These are phyloP conservation scores for Acleris cristana DNA, from an alignment of 2,888 invertebrate species.

Conservation along the genomic window DNA sequence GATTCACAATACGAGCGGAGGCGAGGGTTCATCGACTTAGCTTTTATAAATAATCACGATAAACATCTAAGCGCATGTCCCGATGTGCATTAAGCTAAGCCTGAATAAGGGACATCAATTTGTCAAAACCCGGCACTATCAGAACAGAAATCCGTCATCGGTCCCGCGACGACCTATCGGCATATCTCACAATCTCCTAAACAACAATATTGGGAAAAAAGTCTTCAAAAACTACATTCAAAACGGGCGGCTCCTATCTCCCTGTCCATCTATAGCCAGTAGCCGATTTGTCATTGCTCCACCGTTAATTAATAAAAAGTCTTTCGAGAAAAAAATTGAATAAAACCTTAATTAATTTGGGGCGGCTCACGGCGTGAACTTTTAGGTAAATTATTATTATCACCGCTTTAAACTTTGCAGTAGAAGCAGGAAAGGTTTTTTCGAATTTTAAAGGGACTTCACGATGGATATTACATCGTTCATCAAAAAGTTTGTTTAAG, in stretches of 20 bases:
- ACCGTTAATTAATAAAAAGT: conserved; percentile 79
- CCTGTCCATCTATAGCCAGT: conserved; percentile 75
- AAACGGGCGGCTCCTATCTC: conserved; percentile 59
- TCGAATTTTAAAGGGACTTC: conserved; percentile 48
- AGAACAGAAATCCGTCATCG: conserved; percentile 76
- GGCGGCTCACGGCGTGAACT: conserved; percentile 58
- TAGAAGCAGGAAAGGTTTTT: conserved; percentile 50
- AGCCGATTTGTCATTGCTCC: conserved; percentile 82
- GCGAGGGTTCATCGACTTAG: conserved; percentile 30
- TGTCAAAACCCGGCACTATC: conserved; percentile 80
- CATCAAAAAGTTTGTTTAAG: conserved; percentile 31
- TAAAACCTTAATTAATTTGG: conserved; percentile 78
- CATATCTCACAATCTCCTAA: conserved; percentile 71
- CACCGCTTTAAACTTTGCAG: conserved; percentile 60
- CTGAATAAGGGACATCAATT: conserved; percentile 74
- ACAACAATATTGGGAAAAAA: conserved; percentile 53
- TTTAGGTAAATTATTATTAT: conserved; percentile 72
- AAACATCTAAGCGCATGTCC: conserved; percentile 61
- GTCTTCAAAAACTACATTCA: conserved; percentile 41
- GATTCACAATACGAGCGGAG: conserved; percentile 16
- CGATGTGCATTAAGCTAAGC: conserved; percentile 59
- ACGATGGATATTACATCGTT: conserved; percentile 43
- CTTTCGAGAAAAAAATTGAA: conserved; percentile 65
- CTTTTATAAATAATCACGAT: conserved; percentile 37
- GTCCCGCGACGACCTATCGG: conserved; percentile 68